phyloP scores from a whole-genome alignment of 2,113 vertebrate species.

The Mormyrus lacerda region DNA sequence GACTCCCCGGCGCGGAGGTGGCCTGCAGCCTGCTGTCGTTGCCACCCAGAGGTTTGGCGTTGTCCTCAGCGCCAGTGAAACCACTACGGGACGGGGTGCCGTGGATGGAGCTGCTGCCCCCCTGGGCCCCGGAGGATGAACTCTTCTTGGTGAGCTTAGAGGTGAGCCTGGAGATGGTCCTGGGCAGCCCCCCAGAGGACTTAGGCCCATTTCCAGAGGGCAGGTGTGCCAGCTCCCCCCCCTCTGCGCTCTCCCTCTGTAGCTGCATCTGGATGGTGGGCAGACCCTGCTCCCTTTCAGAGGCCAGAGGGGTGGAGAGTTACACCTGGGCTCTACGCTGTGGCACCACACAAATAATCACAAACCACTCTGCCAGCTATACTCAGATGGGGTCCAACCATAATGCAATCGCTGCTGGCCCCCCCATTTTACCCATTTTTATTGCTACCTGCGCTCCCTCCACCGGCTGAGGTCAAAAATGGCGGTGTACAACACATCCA shows the following conservation, averaged over 20 bases:
- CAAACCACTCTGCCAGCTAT: not conserved
- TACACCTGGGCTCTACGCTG: constrained; percentile 27
- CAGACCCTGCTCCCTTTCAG: constrained; percentile 80
- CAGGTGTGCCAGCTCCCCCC: constrained; percentile 69
- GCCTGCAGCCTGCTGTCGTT: constrained; percentile 71
- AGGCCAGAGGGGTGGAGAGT: not conserved
- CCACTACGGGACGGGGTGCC: constrained; percentile 80
- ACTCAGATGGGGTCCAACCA: not conserved
- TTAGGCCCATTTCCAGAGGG: constrained; percentile 78
- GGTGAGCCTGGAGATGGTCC: constrained; percentile 93
- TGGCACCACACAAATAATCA: not conserved
- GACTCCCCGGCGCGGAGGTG: constrained; percentile 72
- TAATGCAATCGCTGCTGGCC: not conserved
- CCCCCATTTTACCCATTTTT: not conserved
- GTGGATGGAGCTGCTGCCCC: constrained; percentile 82
- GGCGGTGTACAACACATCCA: constrained; percentile 92
- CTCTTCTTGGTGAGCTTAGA: constrained; percentile 94
- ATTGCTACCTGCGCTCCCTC: constrained; percentile 82
- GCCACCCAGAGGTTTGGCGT: constrained; percentile 63
- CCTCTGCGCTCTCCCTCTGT: constrained; percentile 80
- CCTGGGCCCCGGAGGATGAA: constrained; percentile 69
- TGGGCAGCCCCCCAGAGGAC: constrained; percentile 83
- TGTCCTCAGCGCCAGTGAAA: constrained; percentile 71
- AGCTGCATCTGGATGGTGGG: constrained; percentile 95
- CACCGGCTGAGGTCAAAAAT: constrained; percentile 85